Base-by-base conservation (phyloP, 2,888 invertebrate genomes). In the Drepanosiphum platanoidis region DNA sequence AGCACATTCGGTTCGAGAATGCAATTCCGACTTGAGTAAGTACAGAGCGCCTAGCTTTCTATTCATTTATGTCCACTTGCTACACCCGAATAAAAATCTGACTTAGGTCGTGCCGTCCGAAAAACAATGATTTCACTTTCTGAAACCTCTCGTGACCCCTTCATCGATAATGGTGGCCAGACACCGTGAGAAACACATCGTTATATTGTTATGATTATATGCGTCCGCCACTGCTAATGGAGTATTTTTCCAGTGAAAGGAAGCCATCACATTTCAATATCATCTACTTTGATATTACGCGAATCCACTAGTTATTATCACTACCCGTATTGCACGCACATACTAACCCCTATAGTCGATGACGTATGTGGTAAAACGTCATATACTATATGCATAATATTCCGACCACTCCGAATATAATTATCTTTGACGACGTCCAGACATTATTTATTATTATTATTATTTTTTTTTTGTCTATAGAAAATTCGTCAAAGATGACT, bases 201-300 rank as follows among this genome's bases (percentile, higher is more conserved):
- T 84, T 84, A 72, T 72, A 82, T 46, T 77, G 68, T 84, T 77
- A 77, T 77, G 84, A 84, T 68, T 84, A 66, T 70, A 61, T 58
- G 58, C 39, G 22, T 13, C 75, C 36, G 30, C 72, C 64, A 66
- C 39, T 84, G 58, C 68, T 58, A 84, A 77, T 84, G 52, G 84
- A 34, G 70, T 75, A 84, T 77, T 84, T 84, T 84, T 77, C 64
- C 83, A 84, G 84, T 84, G 84, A 84, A 84, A 84, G 84, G 84
- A 84, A 77, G 75, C 27, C 74, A 68, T 70, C 77, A 27, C 68
- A 52, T 84, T 84, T 84, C 84, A 70, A 70, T 68, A 70, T 58
- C 34, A 46, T 83, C 58, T 70, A 74, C 2, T 32, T 52, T 27
- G 36, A 77, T 52, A 75, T 68, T 70, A 84, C 68, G 68, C 39